Conservation (phyloP, 2,888 invertebrate genomes). For the Tipula confusa region DNA sequence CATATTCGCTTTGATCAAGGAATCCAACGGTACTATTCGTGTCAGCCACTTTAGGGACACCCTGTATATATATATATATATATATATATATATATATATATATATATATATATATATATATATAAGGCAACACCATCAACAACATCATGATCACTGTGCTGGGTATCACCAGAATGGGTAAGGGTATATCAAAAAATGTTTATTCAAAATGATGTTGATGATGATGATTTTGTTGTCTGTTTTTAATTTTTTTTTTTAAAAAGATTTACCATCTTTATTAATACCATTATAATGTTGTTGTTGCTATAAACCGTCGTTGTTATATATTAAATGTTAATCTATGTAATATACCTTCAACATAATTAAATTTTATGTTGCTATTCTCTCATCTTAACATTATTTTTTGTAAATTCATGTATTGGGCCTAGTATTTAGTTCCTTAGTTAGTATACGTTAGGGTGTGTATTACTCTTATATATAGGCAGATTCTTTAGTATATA, state of each 20-base stretch:
- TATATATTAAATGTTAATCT: neutral
- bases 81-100: too few relatives aligned
- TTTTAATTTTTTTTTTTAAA: neutral
- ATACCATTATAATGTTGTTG: neutral
- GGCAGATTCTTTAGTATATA: neutral
- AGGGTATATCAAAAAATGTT: neutral
- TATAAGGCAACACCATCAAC: neutral
- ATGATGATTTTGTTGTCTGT: neutral
- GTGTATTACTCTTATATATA: neutral
- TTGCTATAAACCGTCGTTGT: neutral
- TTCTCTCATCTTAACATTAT: neutral
- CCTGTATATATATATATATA: too few relatives aligned
- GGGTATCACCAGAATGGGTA: neutral
- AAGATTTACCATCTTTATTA: neutral
- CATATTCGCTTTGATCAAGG: too few relatives aligned
- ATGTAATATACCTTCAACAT: neutral
- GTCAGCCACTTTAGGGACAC: too few relatives aligned
- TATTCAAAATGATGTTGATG: neutral
- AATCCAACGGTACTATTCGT: too few relatives aligned
- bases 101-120: too few relatives aligned
- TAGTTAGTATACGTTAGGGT: neutral
- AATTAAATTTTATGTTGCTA: slow-evolving; percentile 25
- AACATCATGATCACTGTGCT: too few relatives aligned
- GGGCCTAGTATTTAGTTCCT: neutral
- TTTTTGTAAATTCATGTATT: neutral